These are phyloP conservation scores for Rhadinocentrus ornatus DNA, from an alignment of 2,797 vertebrate species.

Conservation along the genomic window DNA sequence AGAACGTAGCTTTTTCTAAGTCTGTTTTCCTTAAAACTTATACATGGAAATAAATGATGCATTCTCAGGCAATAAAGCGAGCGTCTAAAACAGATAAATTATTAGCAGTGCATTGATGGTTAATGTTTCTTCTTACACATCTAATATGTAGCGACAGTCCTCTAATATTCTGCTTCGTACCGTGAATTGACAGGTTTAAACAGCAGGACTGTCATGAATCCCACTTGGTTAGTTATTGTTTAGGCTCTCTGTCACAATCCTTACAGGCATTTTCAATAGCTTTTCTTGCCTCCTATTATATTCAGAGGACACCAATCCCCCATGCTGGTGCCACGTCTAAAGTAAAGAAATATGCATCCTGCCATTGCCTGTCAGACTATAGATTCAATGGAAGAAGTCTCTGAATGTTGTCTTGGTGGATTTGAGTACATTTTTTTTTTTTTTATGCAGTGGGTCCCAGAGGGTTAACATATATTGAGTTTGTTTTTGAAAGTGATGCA, in stretches of 20 bases:
- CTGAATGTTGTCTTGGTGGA: constrained; percentile 63
- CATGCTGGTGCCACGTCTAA: constrained; percentile 44
- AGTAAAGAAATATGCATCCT: constrained; percentile 63
- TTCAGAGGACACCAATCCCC: constrained; percentile 67
- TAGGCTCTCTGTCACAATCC: constrained; percentile 65
- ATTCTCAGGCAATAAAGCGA: not conserved
- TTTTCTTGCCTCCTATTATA: constrained; percentile 59
- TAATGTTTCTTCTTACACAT: constrained; percentile 25
- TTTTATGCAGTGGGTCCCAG: constrained; percentile 53
- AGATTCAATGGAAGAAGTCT: constrained; percentile 59
- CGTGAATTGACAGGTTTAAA: constrained; percentile 42
- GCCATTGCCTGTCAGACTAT: constrained; percentile 60
- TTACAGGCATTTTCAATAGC: constrained; percentile 61
- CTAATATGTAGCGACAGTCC: constrained; percentile 13
- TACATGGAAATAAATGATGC: too few species aligned
- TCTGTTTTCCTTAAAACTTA: too few species aligned
- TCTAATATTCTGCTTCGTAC: constrained; percentile 44
- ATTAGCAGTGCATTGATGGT: constrained; percentile 19
- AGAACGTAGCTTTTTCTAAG: too few species aligned
- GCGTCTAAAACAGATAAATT: constrained; percentile 12
- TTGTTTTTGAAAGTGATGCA: constrained; percentile 71
- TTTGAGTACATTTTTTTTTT: constrained; percentile 48
- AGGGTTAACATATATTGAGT: constrained; percentile 66
- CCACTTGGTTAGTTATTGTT: constrained; percentile 71
- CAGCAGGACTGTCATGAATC: constrained; percentile 63